Conservation (phyloP, 2,888 invertebrate genomes). For the Gymnosoma rotundatum region DNA sequence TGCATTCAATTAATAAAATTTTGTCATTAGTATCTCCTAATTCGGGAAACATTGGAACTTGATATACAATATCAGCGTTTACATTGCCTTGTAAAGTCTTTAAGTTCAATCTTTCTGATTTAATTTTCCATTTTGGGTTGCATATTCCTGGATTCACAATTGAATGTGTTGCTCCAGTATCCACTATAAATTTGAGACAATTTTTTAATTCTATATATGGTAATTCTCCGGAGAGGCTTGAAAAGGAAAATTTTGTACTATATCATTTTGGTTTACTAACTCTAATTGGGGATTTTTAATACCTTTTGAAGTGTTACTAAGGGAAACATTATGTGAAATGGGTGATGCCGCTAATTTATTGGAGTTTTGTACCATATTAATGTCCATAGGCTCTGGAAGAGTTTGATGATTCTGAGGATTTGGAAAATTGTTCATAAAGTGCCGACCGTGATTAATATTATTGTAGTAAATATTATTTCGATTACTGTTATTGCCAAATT, state of each 20-base stretch:
- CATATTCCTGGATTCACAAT: background rate
- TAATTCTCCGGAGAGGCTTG: too few species aligned
- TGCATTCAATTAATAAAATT: conserved; percentile 52
- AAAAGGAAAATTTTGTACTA: too few species aligned
- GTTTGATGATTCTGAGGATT: background rate
- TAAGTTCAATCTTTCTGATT: background rate
- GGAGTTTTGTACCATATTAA: conserved; percentile 10
- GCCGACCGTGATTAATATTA: too few species aligned
- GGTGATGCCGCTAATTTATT: background rate
- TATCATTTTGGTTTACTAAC: too few species aligned
- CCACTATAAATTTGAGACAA: too few species aligned
- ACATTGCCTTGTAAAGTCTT: background rate
- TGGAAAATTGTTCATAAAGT: background rate
- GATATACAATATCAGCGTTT: background rate
- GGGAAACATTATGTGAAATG: background rate
- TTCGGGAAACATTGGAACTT: background rate
- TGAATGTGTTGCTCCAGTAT: too few species aligned
- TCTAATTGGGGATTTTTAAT: too few species aligned
- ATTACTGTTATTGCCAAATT: too few species aligned
- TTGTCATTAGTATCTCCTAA: conserved; percentile 36
- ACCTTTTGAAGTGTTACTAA: too few species aligned
- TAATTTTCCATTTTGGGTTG: background rate
- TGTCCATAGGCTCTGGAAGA: conserved; percentile 8
- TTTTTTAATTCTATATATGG: too few species aligned
- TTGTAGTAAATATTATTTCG: too few species aligned